Conservation (phyloP, 2,113 vertebrate species). For the Elachura formosa region DNA sequence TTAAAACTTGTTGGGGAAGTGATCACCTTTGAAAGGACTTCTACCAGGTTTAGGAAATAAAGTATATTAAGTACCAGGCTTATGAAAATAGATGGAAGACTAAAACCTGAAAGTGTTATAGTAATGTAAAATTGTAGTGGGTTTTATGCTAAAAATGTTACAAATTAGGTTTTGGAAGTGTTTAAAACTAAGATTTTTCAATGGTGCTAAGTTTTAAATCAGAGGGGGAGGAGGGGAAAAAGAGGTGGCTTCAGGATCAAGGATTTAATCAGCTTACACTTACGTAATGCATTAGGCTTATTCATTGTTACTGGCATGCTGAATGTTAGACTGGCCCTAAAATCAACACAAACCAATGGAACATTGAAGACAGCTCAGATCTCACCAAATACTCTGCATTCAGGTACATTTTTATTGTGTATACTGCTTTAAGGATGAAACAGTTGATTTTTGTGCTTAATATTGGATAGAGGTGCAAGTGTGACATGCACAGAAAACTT, state of each 20-base stretch:
- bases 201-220: slow-evolving; percentile 17
- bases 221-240: slow-evolving; percentile 16
- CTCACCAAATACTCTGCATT: not conserved
- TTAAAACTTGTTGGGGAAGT: not conserved
- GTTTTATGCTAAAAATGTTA: not conserved
- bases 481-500: not conserved
- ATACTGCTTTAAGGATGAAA: not conserved
- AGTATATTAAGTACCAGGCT: not conserved
- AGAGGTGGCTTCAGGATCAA: slow-evolving; percentile 44
- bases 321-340: slow-evolving; percentile 31
- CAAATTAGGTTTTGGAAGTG: not conserved
- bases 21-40: not conserved
- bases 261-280: slow-evolving; percentile 58
- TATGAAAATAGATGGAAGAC: not conserved
- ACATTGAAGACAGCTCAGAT: slow-evolving; percentile 22
- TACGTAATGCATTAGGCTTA: slow-evolving; percentile 61
- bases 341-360: slow-evolving; percentile 34
- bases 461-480: not conserved
- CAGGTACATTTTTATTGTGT: slow-evolving; percentile 36
- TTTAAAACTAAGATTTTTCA: not conserved
- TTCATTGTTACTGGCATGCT: slow-evolving; percentile 42
- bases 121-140: not conserved
- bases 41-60: not conserved
- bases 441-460: not conserved
- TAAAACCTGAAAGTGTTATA: not conserved